Percentiles rank a stretch among this genome's conserved stretches.
These are phyloP conservation scores for Virgularia gustaviana DNA, from an alignment of 92 coral and sea anemone genomes.

Conservation along the genomic window DNA sequence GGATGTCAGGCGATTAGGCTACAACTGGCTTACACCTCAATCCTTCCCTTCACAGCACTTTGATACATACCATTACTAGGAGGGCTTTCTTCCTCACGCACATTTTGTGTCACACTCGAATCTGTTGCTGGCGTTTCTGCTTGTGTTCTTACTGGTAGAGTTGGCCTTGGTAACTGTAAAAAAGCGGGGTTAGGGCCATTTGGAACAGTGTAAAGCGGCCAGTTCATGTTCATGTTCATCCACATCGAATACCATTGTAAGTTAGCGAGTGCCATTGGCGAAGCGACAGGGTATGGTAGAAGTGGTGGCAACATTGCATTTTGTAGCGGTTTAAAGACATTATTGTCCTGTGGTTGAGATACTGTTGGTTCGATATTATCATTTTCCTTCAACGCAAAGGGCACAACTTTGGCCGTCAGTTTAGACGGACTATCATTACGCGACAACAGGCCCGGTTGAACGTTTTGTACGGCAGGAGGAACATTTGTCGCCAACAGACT, in stretches of 20 bases:
- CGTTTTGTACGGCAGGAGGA: background rate
- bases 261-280: constrained; percentile 28
- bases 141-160: background rate
- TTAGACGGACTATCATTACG: constrained; percentile 6
- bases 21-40: background rate
- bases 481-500: constrained; percentile 8
- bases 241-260: constrained; percentile 24
- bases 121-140: background rate
- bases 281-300: constrained; percentile 2
- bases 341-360: constrained; percentile 28
- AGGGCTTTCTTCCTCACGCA: background rate
- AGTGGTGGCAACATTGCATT: constrained; percentile 15
- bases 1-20: too few relatives aligned
- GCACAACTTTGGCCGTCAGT: constrained; percentile 29
- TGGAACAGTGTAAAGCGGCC: constrained; percentile 23
- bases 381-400: constrained; percentile 35
- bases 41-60: background rate
- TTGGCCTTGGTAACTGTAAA: constrained; percentile 5
- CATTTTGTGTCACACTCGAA: background rate
- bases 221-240: constrained; percentile 5
- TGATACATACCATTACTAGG: constrained; percentile 7
- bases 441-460: too few relatives aligned
- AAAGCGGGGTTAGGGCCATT: constrained; percentile 24
- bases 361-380: constrained; percentile 24
- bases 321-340: constrained; percentile 8